phyloP scores from a whole-genome alignment of 2,797 vertebrate genomes.

The Balearica regulorum region DNA sequence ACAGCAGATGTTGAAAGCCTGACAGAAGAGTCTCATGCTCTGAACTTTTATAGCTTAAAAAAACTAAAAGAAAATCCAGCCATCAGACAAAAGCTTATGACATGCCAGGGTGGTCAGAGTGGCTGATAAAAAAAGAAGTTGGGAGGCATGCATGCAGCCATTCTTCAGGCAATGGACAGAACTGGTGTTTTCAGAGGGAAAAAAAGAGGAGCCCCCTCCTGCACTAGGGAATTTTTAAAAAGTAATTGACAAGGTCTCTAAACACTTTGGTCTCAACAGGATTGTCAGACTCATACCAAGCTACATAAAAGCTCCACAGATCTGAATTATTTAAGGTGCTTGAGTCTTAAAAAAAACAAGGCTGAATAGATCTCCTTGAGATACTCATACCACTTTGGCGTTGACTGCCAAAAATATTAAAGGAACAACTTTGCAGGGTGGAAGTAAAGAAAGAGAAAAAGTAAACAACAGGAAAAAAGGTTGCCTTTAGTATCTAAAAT shows the following conservation, averaged over 20 bases:
- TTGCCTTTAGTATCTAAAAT: not conserved
- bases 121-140: not conserved
- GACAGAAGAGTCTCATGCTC: not conserved
- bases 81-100: not conserved
- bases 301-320: not conserved
- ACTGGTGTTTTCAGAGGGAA: not conserved
- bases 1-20: not conserved
- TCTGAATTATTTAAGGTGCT: constrained; percentile 27
- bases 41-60: not conserved
- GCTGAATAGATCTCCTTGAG: not conserved
- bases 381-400: not conserved
- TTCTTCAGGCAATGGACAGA: not conserved
- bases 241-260: not conserved
- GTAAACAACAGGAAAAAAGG: not conserved
- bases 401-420: not conserved
- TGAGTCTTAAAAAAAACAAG: not conserved
- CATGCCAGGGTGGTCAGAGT: not conserved
- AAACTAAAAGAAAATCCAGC: not conserved
- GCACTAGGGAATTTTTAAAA: not conserved
- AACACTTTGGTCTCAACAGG: not conserved
- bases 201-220: accelerated
- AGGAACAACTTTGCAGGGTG: not conserved
- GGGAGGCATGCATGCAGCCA: not conserved
- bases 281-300: not conserved
- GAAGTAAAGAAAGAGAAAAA: not conserved